phyloP scores from a whole-genome alignment of 2,797 vertebrate genomes.

The Meda fulgida region DNA sequence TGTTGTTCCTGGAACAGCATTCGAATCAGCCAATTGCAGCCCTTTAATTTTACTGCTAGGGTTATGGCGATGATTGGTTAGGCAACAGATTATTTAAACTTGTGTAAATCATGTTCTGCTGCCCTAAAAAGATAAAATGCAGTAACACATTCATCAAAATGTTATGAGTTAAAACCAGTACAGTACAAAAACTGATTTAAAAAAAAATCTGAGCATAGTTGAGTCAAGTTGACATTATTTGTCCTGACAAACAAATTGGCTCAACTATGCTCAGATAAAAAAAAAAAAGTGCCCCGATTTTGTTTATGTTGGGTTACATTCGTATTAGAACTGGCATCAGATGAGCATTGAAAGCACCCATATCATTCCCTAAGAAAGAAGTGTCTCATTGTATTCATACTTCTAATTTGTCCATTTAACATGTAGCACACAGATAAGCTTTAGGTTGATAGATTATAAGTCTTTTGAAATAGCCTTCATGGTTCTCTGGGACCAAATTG shows the following conservation, averaged over 20 bases:
- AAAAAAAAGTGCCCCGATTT: neutral
- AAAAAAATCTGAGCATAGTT: too few relatives aligned
- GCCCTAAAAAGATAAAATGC: neutral
- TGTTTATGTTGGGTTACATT: neutral
- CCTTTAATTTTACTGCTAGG: slow-evolving; percentile 19
- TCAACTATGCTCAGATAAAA: neutral
- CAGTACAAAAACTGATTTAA: too few relatives aligned
- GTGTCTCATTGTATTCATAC: neutral
- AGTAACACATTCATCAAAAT: neutral
- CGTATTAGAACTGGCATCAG: neutral
- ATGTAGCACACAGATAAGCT: neutral
- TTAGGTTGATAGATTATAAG: slow-evolving; percentile 33
- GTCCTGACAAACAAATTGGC: neutral
- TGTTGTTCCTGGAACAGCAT: slow-evolving; percentile 24
- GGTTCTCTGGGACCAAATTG: slow-evolving; percentile 30
- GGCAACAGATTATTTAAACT: neutral
- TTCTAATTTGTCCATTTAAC: slow-evolving; percentile 28
- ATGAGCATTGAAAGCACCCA: neutral
- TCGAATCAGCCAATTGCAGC: neutral
- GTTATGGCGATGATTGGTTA: slow-evolving; percentile 13
- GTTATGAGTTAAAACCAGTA: neutral
- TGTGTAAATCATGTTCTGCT: slow-evolving; percentile 1
- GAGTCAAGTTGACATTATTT: neutral
- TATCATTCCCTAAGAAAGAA: slow-evolving; percentile 6
- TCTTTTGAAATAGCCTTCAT: slow-evolving; percentile 47